Conservation (phyloP, 1,140 invertebrate genomes). For the Cardiocondyla obscurior region DNA sequence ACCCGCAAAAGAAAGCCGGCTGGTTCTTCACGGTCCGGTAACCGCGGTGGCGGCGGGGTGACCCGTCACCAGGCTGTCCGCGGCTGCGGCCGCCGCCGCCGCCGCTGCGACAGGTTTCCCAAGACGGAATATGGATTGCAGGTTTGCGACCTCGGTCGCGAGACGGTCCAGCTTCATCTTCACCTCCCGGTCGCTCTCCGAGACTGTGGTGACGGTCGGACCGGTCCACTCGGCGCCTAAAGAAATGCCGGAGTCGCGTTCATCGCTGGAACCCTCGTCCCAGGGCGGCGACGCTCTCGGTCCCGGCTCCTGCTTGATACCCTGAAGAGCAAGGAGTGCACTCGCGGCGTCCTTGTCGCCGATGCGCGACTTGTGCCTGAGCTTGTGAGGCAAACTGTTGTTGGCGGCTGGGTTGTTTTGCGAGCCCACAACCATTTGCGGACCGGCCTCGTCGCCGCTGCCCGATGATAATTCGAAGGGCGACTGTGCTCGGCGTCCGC, state of each 20-base stretch:
- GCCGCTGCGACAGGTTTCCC: slow-evolving; percentile 68
- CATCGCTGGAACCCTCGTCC: slow-evolving; percentile 94
- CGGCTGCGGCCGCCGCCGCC: slow-evolving; percentile 19
- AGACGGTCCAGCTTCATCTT: slow-evolving; percentile 94
- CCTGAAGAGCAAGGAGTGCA: slow-evolving; percentile 90
- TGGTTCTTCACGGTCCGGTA: slow-evolving; percentile 59
- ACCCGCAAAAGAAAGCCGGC: neutral
- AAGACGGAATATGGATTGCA: slow-evolving; percentile 89
- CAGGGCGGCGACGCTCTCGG: slow-evolving; percentile 90
- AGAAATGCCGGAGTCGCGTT: slow-evolving; percentile 94
- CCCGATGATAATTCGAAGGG: slow-evolving; percentile 89
- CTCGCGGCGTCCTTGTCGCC: slow-evolving; percentile 94
- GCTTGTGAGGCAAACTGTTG: slow-evolving; percentile 92
- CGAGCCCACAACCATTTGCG: slow-evolving; percentile 77
- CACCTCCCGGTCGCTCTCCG: slow-evolving; percentile 89
- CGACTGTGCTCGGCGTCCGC: slow-evolving; percentile 85
- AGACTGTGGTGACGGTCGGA: slow-evolving; percentile 80
- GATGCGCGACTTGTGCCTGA: slow-evolving; percentile 95
- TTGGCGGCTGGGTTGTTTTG: slow-evolving; percentile 78
- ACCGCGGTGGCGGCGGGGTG: slow-evolving; percentile 39
- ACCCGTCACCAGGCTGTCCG: slow-evolving; percentile 65
- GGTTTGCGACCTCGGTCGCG: slow-evolving; percentile 95
- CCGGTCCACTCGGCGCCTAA: slow-evolving; percentile 88
- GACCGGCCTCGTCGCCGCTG: slow-evolving; percentile 87
- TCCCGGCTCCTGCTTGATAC: slow-evolving; percentile 92